Evolutionary conservation across 2,888 invertebrate genomes (phyloP), one percentile per base, ranked within the genome.

Genomic region (Drosophila helvetica): DNA sequence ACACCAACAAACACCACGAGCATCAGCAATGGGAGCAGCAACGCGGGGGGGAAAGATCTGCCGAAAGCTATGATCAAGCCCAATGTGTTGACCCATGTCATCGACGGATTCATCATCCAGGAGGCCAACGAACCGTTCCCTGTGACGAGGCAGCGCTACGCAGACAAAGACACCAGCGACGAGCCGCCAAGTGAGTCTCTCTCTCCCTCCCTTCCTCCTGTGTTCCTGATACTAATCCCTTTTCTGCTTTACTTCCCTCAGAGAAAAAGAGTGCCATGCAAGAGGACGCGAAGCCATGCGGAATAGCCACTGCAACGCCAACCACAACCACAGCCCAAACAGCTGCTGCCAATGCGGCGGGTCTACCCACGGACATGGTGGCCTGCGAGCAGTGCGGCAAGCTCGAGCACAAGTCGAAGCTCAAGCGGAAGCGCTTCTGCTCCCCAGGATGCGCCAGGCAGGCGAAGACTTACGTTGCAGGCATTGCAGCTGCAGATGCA

Each of bases 91-190:
- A 98, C 98, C 0, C 99, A 99, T 91, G 97, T 98, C 25, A 98
- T 99, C 74, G 98, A 98, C 91, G 98, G 98, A 57, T 98, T 98
- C 92, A 97, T 99, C 8, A 98, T 99, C 79, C 98, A 98, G 91
- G 99, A 99, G 93, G 97, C 97, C 1, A 96, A 95, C 1, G 97
- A 97, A 92, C 97, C 97, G 0, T 97, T 97, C 90, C 96, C 97
- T 64, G 97, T 98, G 56, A 96, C 94, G 88, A 77, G 94, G 89
- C 80, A 93, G 91, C 79, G 94, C 90, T 89, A 94, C 92, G 80
- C 94, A 80, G 93, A 95, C 90, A 93, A 95, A 92, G 93, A 94
- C 53, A 91, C 92, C 47, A 90, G 92, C 3, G 96, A 96, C 60
- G 97, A 96, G 91, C 96, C 96, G n/a, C 95, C 96, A 54, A 94